These are phyloP conservation scores for Drosophila antonietae DNA, from an alignment of 2,888 invertebrate species.

Conservation along the genomic window DNA sequence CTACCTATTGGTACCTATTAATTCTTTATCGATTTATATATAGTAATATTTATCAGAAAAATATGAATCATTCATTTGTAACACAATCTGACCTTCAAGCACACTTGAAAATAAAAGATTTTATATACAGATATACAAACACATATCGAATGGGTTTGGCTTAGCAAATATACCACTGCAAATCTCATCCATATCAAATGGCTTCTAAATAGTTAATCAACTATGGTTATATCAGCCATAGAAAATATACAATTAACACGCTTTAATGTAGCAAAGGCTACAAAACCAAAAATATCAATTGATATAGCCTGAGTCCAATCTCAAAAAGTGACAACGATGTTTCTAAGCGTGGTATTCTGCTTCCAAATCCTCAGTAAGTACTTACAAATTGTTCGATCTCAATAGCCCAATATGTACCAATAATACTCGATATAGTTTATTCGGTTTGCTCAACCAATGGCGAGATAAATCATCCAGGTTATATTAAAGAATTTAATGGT, in stretches of 20 bases:
- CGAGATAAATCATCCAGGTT: too few species aligned
- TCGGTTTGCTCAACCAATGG: too few species aligned
- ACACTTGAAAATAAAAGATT: too few species aligned
- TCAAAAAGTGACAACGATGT: constrained; percentile 8
- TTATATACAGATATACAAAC: not conserved
- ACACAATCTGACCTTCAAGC: not conserved
- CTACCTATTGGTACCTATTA: too few species aligned
- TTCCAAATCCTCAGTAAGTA: constrained; percentile 22
- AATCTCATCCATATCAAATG: not conserved
- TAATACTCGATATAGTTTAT: too few species aligned
- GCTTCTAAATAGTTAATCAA: too few species aligned
- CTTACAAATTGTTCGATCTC: not conserved
- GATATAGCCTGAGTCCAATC: not conserved
- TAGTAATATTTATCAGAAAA: not conserved
- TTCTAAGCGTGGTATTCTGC: not conserved
- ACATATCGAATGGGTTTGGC: not conserved
- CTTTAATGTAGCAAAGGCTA: not conserved
- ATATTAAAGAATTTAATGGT: too few species aligned
- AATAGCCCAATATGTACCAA: too few species aligned
- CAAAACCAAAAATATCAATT: not conserved
- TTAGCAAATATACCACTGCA: not conserved
- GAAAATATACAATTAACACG: not conserved
- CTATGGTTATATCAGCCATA: too few species aligned
- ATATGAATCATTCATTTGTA: not conserved
- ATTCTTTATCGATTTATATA: too few species aligned